Percentiles rank a stretch among this genome's conserved stretches.
Conservation (phyloP, 2,113 vertebrate species). For the Microcebus jonahi region DNA sequence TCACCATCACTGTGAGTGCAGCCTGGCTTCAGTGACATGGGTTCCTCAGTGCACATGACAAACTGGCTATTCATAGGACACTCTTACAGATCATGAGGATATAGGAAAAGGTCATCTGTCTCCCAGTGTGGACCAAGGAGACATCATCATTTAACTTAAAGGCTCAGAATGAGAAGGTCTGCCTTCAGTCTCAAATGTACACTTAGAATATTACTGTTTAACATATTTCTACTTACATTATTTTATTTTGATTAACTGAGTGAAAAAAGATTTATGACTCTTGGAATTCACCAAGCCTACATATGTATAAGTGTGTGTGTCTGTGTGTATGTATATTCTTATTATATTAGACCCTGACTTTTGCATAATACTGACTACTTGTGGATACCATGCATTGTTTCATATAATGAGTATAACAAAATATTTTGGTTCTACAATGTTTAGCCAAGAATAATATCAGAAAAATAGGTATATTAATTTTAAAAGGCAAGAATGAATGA, state of each 20-base stretch:
- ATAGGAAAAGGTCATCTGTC: background rate
- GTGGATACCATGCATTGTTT: background rate
- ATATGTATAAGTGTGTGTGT: no score
- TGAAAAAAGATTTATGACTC: background rate
- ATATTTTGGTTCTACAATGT: background rate
- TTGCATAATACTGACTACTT: background rate
- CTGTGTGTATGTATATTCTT: background rate
- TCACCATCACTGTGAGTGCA: background rate
- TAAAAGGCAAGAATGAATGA: background rate
- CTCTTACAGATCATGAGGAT: background rate
- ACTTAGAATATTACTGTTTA: background rate
- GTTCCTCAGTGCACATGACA: background rate
- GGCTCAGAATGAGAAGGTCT: background rate
- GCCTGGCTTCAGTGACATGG: background rate
- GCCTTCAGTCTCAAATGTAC: background rate
- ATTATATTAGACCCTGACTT: background rate
- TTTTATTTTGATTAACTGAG: conserved; percentile 6
- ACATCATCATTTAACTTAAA: background rate
- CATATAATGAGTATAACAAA: background rate
- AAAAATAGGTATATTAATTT: background rate
- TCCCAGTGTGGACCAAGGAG: background rate
- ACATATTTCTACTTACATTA: background rate
- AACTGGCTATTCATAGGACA: background rate
- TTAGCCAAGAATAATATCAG: background rate
- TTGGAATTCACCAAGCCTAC: background rate